phyloP scores from a whole-genome alignment of 1,140 invertebrate species.

The Pseudomyrmex cubaensis region DNA sequence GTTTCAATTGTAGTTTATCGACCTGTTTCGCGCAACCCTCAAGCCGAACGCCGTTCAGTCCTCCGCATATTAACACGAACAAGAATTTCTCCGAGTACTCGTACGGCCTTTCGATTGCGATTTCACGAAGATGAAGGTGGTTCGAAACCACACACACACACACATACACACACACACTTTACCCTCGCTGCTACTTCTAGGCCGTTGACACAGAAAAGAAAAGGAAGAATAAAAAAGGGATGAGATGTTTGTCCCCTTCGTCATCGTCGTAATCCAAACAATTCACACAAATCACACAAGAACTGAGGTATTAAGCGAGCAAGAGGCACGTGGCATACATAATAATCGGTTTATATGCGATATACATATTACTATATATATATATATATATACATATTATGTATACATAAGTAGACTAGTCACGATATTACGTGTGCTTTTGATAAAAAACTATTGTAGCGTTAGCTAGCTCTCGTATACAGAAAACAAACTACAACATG shows the following conservation, averaged over 20 bases:
- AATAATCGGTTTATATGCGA: slow-evolving; percentile 79
- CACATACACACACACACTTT: slow-evolving; percentile 22
- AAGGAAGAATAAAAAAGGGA: not conserved
- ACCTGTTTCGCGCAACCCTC: not conserved
- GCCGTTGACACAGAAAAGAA: not conserved
- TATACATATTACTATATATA: slow-evolving; percentile 73
- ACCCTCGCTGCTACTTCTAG: slow-evolving; percentile 8
- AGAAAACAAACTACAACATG: slow-evolving; percentile 63
- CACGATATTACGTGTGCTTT: slow-evolving; percentile 82
- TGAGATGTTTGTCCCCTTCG: slow-evolving; percentile 11
- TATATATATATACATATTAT: slow-evolving; percentile 76
- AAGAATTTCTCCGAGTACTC: slow-evolving; percentile 14
- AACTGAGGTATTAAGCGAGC: slow-evolving; percentile 23
- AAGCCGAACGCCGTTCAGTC: slow-evolving; percentile 8
- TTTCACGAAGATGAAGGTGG: not conserved
- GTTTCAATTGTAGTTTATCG: too few species aligned
- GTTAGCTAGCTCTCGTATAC: slow-evolving; percentile 76
- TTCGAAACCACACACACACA: not conserved
- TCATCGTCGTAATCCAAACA: slow-evolving; percentile 5
- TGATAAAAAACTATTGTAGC: slow-evolving; percentile 82
- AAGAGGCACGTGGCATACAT: slow-evolving; percentile 62
- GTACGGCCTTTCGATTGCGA: slow-evolving; percentile 19
- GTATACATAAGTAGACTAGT: slow-evolving; percentile 79
- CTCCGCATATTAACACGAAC: not conserved
- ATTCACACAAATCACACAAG: slow-evolving; percentile 11